Evolutionary conservation across 2,888 invertebrate genomes (phyloP).

Genomic region (Aricia artaxerxes): DNA sequence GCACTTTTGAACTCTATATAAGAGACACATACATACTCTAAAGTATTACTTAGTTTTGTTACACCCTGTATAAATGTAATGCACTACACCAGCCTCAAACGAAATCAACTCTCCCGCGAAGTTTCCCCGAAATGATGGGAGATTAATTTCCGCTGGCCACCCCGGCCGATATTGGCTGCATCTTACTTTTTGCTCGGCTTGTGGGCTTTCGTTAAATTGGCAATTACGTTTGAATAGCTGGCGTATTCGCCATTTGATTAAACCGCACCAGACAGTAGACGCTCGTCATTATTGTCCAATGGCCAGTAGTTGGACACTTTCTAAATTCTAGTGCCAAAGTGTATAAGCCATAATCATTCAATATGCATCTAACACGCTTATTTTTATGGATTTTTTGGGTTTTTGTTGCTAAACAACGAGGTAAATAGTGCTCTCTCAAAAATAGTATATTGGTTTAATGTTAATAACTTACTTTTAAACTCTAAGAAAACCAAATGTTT

Average conservation of each 20-base stretch:
- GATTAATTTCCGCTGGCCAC: conserved; percentile 21
- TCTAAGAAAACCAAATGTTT: too few relatives aligned
- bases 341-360: too few relatives aligned
- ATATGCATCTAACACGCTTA: too few relatives aligned
- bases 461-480: too few relatives aligned
- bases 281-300: not conserved
- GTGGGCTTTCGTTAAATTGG: conserved; percentile 26
- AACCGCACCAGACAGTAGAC: conserved; percentile 5
- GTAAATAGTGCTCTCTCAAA: too few relatives aligned
- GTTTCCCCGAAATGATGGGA: not conserved
- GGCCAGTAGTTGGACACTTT: not conserved
- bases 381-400: too few relatives aligned
- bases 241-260: conserved; percentile 15
- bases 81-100: not conserved
- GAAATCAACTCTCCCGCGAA: not conserved
- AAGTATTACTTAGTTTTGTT: too few relatives aligned
- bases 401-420: too few relatives aligned
- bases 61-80: too few relatives aligned
- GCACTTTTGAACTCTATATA: too few relatives aligned
- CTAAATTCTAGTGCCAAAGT: not conserved
- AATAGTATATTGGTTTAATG: too few relatives aligned
- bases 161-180: conserved; percentile 18
- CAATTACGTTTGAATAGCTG: conserved; percentile 17
- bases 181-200: conserved; percentile 20
- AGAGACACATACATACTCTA: too few relatives aligned